Conservation (phyloP, 2,797 vertebrate genomes). For the Pangasius djambal region DNA sequence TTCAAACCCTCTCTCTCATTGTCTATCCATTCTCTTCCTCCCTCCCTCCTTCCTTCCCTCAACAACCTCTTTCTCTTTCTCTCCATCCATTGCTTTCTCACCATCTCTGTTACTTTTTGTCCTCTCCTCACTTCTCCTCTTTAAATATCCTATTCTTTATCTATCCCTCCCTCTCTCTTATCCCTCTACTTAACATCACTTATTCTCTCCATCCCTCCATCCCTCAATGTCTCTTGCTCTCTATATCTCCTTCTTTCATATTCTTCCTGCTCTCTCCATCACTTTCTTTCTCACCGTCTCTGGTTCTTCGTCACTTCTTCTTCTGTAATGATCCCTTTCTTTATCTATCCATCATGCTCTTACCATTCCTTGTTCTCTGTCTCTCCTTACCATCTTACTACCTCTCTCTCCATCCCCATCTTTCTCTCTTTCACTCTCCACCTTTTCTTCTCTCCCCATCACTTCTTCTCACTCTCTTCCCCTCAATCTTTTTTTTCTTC, state of each 20-base stretch:
- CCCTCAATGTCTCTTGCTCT: too few relatives aligned
- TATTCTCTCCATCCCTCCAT: background rate
- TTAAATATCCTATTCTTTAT: background rate
- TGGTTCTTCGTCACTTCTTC: background rate
- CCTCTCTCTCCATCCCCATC: constrained; percentile 52
- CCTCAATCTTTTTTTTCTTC: constrained; percentile 4
- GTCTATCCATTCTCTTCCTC: background rate
- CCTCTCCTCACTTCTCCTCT: background rate
- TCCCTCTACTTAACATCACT: background rate
- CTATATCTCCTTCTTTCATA: too few relatives aligned
- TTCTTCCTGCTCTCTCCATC: too few relatives aligned
- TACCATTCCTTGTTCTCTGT: constrained; percentile 18
- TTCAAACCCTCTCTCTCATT: background rate
- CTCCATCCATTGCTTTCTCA: background rate
- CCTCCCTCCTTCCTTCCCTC: background rate
- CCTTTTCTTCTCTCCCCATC: constrained; percentile 13
- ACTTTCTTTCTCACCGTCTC: too few relatives aligned
- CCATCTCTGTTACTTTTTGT: background rate
- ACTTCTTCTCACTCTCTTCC: constrained; percentile 18
- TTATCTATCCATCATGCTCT: background rate
- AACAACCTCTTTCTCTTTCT: background rate
- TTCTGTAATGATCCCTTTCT: background rate
- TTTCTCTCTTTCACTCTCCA: constrained; percentile 61
- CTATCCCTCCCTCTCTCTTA: background rate
- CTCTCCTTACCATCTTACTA: constrained; percentile 58